Base-by-base conservation (phyloP, 2,797 vertebrate species). In the Urophycis tenuis region DNA sequence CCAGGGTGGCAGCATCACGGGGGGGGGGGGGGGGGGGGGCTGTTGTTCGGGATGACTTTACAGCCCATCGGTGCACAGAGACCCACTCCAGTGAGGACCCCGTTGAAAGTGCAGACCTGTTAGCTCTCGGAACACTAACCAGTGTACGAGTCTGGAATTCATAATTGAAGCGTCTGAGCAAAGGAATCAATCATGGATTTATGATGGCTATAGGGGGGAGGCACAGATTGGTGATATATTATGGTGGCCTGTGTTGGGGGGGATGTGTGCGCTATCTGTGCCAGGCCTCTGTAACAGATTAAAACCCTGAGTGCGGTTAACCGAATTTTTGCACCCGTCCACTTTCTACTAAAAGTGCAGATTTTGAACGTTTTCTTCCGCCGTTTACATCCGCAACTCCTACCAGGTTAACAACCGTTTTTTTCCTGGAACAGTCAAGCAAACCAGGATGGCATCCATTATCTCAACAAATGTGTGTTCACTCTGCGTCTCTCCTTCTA, bases 371-470 rank as follows among this genome's bases (percentile, higher is more conserved):
- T 49, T 69, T 71, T 71, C 31, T 74, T 71, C 9, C 71, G 75
- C 25, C 30, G 36, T 41, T 45, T 71, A 31, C 49, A 77, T 34
- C 30, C 4, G n/a, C 49, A 60, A 34, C 22, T 60, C 2, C 30
- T 74, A 75, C n/a, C 70, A 76, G 49, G 33, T 35, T 39, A 12
- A 60, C 29, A n/a, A n/a, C n/a, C n/a, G n/a, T n/a, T 75, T 64
- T 83, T 85, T 87, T 78, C 70, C 53, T 75, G 25, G 76, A 78
- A 80, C 82, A 74, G 79, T 77, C 81, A 73, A 74, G 78, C 19
- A 81, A 87, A 89, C 81, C 87, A 85, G 86, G 87, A 45, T 79
- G 78, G 72, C 15, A 36, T 73, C 75, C 80, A 77, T 72, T 85
- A 80, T 85, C 83, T 12, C 80, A 64, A 77, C 79, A 77, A 77